These are phyloP conservation scores for Acyrthosiphon pisum DNA, from an alignment of 1,140 invertebrate species.

Conservation along the genomic window DNA sequence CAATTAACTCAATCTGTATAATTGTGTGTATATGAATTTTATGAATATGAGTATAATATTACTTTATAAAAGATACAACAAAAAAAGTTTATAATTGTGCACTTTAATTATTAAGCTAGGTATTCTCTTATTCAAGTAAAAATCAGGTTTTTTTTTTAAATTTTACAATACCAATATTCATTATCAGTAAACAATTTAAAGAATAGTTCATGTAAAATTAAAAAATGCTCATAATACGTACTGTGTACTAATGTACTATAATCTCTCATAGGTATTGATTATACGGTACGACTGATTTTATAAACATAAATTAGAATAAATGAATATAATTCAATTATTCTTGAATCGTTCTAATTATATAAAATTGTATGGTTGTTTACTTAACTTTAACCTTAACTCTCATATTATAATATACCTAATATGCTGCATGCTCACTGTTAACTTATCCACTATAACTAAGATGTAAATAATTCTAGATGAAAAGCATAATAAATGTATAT, in stretches of 20 bases:
- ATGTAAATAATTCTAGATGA: neutral
- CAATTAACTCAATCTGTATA: neutral
- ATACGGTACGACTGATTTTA: slow-evolving; percentile 1
- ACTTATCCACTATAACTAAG: neutral
- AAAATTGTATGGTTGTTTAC: neutral
- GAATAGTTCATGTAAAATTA: neutral
- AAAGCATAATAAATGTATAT: neutral
- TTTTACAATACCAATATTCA: neutral
- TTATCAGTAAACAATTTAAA: neutral
- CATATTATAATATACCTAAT: neutral
- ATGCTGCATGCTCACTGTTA: neutral
- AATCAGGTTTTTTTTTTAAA: neutral
- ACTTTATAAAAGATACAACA: neutral
- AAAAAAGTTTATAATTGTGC: neutral
- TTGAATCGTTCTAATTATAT: neutral
- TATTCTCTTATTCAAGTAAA: neutral
- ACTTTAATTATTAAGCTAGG: neutral
- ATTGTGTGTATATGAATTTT: neutral
- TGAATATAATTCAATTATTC: neutral
- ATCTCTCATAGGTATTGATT: neutral
- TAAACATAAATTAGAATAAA: neutral
- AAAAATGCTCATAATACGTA: neutral
- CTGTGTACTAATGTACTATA: neutral
- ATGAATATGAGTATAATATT: neutral
- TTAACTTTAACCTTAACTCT: neutral